Evolutionary conservation across 2,888 invertebrate species (phyloP).

Genomic region (Thereva nobilitata): DNA sequence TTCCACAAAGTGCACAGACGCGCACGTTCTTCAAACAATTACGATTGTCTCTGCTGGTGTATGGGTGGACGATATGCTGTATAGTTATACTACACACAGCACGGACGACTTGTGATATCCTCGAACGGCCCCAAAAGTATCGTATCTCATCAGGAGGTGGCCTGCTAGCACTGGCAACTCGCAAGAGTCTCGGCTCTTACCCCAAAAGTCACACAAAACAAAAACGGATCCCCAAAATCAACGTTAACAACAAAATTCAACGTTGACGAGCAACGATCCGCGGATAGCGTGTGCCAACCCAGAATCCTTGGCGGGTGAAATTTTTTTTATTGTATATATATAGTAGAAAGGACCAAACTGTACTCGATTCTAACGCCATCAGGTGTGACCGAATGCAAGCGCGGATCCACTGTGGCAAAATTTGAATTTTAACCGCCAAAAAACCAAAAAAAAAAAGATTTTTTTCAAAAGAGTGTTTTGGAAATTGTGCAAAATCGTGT

Average conservation of each 20-base stretch:
- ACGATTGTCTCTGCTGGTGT: not conserved
- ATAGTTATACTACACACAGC: not conserved
- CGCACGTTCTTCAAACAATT: conserved; percentile 32
- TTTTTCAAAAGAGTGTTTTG: too few relatives aligned
- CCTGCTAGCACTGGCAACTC: conserved; percentile 23
- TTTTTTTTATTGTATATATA: conserved; percentile 13
- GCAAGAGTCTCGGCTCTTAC: not conserved
- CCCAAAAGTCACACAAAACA: conserved; percentile 19
- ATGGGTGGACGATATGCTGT: conserved; percentile 9
- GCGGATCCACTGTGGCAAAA: not conserved
- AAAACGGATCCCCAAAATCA: conserved; percentile 18
- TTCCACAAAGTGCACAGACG: conserved; percentile 31
- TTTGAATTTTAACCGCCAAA: too few relatives aligned
- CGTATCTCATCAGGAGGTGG: conserved; percentile 34
- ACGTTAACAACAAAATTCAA: conserved; percentile 11
- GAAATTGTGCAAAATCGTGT: too few relatives aligned
- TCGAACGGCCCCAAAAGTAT: conserved; percentile 37
- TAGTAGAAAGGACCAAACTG: conserved; percentile 16
- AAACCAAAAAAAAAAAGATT: too few relatives aligned
- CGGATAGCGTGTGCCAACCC: not conserved
- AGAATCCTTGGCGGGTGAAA: not conserved
- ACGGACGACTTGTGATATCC: conserved; percentile 33
- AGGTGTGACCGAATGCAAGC: not conserved
- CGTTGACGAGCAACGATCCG: not conserved
- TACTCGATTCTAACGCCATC: conserved; percentile 32